These are phyloP conservation scores for Dendroctonus valens DNA, from an alignment of 1,140 invertebrate species.

Conservation along the genomic window DNA sequence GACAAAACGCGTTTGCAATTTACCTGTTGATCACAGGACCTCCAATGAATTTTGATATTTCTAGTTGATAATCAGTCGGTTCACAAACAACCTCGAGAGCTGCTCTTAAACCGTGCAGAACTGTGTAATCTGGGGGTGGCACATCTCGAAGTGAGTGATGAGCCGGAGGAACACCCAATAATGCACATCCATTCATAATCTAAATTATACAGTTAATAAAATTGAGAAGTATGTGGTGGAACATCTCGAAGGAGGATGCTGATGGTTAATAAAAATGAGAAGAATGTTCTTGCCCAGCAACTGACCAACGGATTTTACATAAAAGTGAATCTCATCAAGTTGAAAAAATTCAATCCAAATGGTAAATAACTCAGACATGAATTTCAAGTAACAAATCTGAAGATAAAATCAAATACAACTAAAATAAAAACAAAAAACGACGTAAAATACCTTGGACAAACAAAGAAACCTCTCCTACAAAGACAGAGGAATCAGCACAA, in stretches of 20 bases:
- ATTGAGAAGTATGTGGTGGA: slow-evolving; percentile 16
- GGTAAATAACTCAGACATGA: no score
- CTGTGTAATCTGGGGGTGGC: slow-evolving; percentile 62
- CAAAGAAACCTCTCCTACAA: no score
- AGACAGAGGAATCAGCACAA: no score
- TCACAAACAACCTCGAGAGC: slow-evolving; percentile 84
- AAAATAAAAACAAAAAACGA: no score
- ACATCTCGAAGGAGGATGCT: no score
- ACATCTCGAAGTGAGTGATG: slow-evolving; percentile 48
- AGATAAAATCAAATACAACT: no score
- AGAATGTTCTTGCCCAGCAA: slow-evolving; percentile 4
- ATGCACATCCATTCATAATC: slow-evolving; percentile 71
- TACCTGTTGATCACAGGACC: slow-evolving; percentile 33
- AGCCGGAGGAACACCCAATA: slow-evolving; percentile 64
- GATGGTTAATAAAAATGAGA: slow-evolving; percentile 4
- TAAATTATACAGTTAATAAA: slow-evolving; percentile 39
- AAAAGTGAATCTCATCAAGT: no score
- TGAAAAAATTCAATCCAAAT: no score
- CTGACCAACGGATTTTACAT: no score
- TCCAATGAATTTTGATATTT: slow-evolving; percentile 38
- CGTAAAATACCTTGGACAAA: no score
- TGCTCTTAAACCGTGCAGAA: slow-evolving; percentile 81
- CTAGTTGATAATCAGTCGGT: slow-evolving; percentile 69
- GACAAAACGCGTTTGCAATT: not conserved
- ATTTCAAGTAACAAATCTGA: no score